Conservation (phyloP, 2,888 invertebrate species). For the Diarsia dahlii region DNA sequence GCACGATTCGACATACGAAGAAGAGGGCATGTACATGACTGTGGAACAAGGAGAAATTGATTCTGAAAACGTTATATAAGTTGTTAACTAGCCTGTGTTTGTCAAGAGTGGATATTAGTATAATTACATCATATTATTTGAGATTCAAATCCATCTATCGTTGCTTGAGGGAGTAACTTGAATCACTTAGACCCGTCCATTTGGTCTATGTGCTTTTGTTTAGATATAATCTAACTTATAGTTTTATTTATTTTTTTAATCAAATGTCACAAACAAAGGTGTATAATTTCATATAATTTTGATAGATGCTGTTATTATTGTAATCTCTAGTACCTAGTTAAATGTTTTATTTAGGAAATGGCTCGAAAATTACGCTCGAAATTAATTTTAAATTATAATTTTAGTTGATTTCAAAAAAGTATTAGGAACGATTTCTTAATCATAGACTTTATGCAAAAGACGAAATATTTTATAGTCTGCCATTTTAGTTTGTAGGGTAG, state of each 20-base stretch:
- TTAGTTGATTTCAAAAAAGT: slow-evolving; percentile 48
- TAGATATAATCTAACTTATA: slow-evolving; percentile 12
- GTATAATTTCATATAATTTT: slow-evolving; percentile 46
- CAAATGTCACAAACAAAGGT: slow-evolving; percentile 27
- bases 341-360: slow-evolving; percentile 43
- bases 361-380: slow-evolving; percentile 40
- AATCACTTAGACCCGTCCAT: slow-evolving; percentile 2
- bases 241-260: slow-evolving; percentile 30
- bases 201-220: slow-evolving; percentile 19
- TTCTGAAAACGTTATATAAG: slow-evolving; percentile 86
- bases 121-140: slow-evolving; percentile 29
- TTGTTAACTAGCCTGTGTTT: slow-evolving; percentile 12
- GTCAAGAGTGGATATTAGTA: slow-evolving; percentile 26
- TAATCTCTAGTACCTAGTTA: slow-evolving; percentile 47
- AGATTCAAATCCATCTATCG: not conserved
- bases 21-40: slow-evolving; percentile 96
- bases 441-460: slow-evolving; percentile 50
- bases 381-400: slow-evolving; percentile 47
- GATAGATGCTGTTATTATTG: slow-evolving; percentile 45
- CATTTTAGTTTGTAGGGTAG: slow-evolving; percentile 58
- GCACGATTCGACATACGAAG: slow-evolving; percentile 97
- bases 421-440: slow-evolving; percentile 46
- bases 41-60: slow-evolving; percentile 93
- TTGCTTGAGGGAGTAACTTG: slow-evolving; percentile 1
- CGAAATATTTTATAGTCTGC: slow-evolving; percentile 39